Percentiles rank a stretch among this genome's conserved stretches.
Evolutionary conservation across 2,797 vertebrate genomes (phyloP).

Genomic region (Delichon dasypus): DNA sequence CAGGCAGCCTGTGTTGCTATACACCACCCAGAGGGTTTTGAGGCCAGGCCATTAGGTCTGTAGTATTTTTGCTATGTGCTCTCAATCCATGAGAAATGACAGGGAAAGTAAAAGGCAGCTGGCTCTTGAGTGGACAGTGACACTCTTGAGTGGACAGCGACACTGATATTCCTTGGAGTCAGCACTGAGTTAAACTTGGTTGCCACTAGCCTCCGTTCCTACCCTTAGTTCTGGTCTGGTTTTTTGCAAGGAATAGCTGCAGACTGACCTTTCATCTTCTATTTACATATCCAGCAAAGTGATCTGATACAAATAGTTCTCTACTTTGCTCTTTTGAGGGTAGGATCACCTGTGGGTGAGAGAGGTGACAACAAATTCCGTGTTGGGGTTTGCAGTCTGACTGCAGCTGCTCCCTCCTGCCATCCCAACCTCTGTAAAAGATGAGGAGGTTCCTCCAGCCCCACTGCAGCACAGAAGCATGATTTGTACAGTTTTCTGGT

Average conservation of each 20-base stretch:
- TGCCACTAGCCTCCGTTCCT: background rate
- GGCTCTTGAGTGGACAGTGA: background rate
- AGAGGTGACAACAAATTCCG: background rate
- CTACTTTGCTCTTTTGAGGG: background rate
- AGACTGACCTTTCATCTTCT: background rate
- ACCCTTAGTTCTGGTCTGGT: background rate
- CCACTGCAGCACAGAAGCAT: background rate
- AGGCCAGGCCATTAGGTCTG: background rate
- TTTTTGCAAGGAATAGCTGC: background rate
- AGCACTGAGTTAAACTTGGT: background rate
- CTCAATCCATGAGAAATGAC: background rate
- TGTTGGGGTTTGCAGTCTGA: background rate
- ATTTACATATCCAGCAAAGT: background rate
- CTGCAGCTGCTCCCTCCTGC: background rate
- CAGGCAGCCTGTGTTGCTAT: background rate
- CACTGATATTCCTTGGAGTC: background rate
- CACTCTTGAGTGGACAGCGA: background rate
- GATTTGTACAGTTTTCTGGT: background rate
- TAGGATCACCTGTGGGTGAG: background rate
- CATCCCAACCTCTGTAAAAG: background rate
- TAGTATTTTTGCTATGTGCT: background rate
- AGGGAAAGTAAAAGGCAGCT: background rate
- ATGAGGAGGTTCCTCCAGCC: background rate
- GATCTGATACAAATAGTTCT: background rate
- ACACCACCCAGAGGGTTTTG: background rate